Conservation (phyloP, 2,797 vertebrate genomes). For the Crocidura indochinensis region DNA sequence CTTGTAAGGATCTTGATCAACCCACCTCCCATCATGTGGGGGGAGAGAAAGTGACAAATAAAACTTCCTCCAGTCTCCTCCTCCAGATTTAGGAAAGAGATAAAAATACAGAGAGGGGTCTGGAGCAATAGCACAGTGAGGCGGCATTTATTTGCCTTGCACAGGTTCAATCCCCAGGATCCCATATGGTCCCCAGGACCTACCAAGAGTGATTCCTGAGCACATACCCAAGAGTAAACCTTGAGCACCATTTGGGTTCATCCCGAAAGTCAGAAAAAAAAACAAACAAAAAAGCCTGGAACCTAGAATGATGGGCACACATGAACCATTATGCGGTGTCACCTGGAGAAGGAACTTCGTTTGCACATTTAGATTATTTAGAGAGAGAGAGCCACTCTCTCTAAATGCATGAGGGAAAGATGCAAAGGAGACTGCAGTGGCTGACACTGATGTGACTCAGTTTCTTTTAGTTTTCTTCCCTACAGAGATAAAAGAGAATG, state of each 20-base stretch:
- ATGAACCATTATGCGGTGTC: not conserved
- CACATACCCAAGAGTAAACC: too few relatives aligned
- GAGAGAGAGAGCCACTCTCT: not conserved
- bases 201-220: too few relatives aligned
- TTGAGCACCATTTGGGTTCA: too few relatives aligned
- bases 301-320: not conserved
- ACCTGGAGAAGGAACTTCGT: not conserved
- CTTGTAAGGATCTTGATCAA: conserved; percentile 18
- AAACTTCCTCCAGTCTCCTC: not conserved
- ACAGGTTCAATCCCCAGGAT: too few relatives aligned
- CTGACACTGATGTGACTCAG: too few relatives aligned
- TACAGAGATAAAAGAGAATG: not conserved
- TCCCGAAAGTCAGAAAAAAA: too few relatives aligned
- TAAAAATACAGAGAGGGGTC: not conserved
- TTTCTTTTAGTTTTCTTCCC: not conserved
- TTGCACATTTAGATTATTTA: not conserved
- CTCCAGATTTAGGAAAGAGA: conserved; percentile 20
- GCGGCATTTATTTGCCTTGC: too few relatives aligned
- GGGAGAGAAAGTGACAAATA: not conserved
- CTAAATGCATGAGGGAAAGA: not conserved
- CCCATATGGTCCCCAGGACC: too few relatives aligned
- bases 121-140: too few relatives aligned
- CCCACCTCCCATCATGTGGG: not conserved
- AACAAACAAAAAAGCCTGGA: too few relatives aligned
- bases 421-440: not conserved